These are phyloP conservation scores for Sebastolobus altivelis DNA, from an alignment of 2,797 vertebrate genomes.

Conservation along the genomic window DNA sequence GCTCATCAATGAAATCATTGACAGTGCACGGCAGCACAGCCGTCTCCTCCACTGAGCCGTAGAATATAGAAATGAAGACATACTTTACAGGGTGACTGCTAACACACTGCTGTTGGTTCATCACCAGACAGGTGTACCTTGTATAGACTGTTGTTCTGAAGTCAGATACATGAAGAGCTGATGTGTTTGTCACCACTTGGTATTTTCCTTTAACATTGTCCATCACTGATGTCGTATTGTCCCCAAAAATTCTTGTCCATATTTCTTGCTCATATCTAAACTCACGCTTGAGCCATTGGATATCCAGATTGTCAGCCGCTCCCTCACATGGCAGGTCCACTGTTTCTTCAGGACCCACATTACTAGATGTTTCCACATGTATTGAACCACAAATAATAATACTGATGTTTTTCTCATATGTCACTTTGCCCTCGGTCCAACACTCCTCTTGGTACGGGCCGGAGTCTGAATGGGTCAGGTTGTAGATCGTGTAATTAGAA, in stretches of 20 bases:
- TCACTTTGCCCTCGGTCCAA: background rate
- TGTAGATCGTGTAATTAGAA: background rate
- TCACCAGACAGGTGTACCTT: background rate
- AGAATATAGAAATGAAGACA: rapidly evolving
- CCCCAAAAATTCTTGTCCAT: background rate
- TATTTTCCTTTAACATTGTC: background rate
- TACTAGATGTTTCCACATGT: rapidly evolving
- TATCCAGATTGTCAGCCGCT: background rate
- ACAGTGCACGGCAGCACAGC: background rate
- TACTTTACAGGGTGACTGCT: rapidly evolving
- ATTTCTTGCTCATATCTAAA: rapidly evolving
- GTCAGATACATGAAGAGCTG: background rate
- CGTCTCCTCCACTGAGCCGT: background rate
- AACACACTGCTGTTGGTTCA: background rate
- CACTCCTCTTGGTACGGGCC: background rate
- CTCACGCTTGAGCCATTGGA: background rate
- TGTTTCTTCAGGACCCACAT: background rate
- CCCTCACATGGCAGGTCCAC: background rate
- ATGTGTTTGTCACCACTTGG: background rate
- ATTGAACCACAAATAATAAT: background rate
- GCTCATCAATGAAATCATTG: background rate
- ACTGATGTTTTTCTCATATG: background rate
- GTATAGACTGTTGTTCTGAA: background rate
- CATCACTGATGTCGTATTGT: no score
- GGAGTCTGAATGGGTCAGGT: background rate